These are phyloP conservation scores for Orientallactaga bullata DNA, from an alignment of 2,113 vertebrate species.

Conservation along the genomic window DNA sequence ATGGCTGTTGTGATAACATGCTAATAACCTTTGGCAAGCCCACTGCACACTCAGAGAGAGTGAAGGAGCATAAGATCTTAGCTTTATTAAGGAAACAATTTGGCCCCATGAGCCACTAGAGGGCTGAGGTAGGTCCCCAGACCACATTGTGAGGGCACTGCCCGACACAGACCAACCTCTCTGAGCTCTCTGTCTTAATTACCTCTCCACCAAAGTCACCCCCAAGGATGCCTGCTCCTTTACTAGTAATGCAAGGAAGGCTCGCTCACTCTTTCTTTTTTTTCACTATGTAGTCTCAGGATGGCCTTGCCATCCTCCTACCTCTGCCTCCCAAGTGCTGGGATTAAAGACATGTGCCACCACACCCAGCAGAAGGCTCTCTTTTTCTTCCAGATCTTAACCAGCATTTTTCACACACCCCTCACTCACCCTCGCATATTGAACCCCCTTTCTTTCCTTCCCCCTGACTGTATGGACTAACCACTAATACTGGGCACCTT, in stretches of 20 bases:
- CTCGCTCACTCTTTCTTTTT: background rate
- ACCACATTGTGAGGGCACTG: background rate
- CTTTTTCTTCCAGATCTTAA: too few relatives aligned
- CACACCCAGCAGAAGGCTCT: too few relatives aligned
- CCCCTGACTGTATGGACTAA: background rate
- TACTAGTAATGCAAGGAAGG: background rate
- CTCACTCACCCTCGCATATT: background rate
- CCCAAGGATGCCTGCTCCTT: background rate
- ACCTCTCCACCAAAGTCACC: background rate
- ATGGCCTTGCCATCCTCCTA: background rate
- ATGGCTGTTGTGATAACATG: background rate
- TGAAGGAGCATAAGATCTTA: background rate
- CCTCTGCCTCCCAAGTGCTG: background rate
- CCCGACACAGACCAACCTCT: background rate
- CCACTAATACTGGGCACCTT: background rate
- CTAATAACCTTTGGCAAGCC: background rate
- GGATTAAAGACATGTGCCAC: too few relatives aligned
- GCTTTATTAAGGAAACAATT: background rate
- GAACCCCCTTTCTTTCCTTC: background rate
- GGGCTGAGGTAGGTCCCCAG: background rate
- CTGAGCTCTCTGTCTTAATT: too few relatives aligned
- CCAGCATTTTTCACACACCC: too few relatives aligned
- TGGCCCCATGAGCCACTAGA: background rate
- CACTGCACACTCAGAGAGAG: background rate
- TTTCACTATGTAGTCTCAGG: too few relatives aligned